Percentiles rank a stretch among this genome's conserved stretches.
These are phyloP conservation scores for Patella vulgata DNA, from an alignment of 1,140 invertebrate genomes.

Conservation along the genomic window DNA sequence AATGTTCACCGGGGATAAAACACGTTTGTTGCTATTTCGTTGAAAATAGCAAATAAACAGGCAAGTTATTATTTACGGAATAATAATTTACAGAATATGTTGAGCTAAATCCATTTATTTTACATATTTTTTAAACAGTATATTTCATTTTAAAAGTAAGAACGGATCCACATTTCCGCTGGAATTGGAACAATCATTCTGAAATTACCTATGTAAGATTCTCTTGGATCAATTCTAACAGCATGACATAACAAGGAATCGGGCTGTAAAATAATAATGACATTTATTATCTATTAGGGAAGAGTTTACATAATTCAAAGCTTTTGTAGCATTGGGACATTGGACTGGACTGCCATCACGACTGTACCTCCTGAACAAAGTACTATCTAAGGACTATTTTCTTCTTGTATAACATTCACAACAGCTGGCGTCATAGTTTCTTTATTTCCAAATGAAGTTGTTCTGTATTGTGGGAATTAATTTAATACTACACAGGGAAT, in stretches of 20 bases:
- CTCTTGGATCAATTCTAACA: background rate
- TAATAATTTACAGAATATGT: too few relatives aligned
- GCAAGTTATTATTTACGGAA: too few relatives aligned
- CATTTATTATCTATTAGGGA: background rate
- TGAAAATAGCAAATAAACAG: too few relatives aligned
- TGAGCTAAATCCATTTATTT: too few relatives aligned
- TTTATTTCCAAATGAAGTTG: background rate
- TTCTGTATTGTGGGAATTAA: too few relatives aligned
- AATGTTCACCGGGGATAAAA: background rate
- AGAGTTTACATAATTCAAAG: background rate
- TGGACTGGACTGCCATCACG: background rate
- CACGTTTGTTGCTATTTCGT: constrained; percentile 23
- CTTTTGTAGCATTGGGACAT: background rate
- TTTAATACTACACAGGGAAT: too few relatives aligned
- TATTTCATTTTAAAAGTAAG: constrained; percentile 34
- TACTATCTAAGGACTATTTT: background rate
- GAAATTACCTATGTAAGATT: constrained; percentile 4
- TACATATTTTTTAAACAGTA: constrained; percentile 36
- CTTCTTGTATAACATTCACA: background rate
- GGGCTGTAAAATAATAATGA: background rate
- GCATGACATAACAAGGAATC: background rate
- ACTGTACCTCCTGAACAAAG: background rate
- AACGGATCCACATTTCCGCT: background rate
- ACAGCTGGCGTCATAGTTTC: background rate
- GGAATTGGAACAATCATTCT: background rate